Evolutionary conservation across 2,888 invertebrate genomes (phyloP), one percentile per base, ranked within the genome.

Genomic region (Scaptomyza reducta): DNA sequence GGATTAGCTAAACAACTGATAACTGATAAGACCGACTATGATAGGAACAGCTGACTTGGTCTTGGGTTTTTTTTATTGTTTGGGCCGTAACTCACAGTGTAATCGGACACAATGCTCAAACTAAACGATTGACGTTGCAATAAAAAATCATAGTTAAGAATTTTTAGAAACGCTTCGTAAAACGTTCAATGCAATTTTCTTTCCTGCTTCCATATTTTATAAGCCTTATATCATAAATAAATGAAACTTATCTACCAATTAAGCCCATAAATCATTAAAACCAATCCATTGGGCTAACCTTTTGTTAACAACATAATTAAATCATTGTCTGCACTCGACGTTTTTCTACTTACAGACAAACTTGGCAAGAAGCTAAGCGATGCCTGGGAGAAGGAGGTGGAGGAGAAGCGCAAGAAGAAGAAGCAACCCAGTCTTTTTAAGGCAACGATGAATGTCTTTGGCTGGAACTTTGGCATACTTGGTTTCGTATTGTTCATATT

Each of bases 351-450:
- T 82, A 3, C 71, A 91, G 91, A 90, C 69, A 83, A 50, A 29
- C 90, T 95, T 29, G 95, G 95, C 9, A 93, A 94, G 81, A 92
- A 92, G 86, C 90, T 95, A 74, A 93, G 93, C 70, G 89, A 90
- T 57, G 91, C 92, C 74, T 95, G 95, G 95, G 93, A 93, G 27
- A 90, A 91, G 53, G 94, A 95, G 89, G 85, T 93, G 51, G 76
- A 88, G 58, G 73, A 79, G 33, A 88, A 92, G 90, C 72, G 89
- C 56, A 77, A 90, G 80, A 77, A 89, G 73, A 81, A 90, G 51
- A 90, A 90, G 58, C 79, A 90, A 2, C 95, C 95, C 2, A 91
- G 90, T 54, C 70, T 91, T 49, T 58, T 91, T 13, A 80, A 64
- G 33, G 91, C 89, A 38, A 84, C 94, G 55, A 74, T 94, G 59